phyloP scores from a whole-genome alignment of 1,140 invertebrate genomes.

The Adoxophyes honmai region DNA sequence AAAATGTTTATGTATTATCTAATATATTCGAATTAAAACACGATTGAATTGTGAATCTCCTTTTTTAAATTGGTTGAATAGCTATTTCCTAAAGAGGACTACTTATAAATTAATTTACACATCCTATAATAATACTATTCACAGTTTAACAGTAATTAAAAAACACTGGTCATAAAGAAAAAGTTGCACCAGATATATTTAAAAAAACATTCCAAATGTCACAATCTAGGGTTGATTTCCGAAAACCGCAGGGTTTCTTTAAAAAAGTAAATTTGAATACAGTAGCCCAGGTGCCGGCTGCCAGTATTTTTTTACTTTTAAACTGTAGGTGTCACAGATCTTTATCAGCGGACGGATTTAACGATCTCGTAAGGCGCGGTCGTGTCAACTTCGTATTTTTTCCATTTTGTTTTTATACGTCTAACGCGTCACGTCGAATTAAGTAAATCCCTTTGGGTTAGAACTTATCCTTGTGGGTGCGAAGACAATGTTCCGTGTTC shows the following conservation, averaged over 20 bases:
- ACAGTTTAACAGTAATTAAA: too few relatives aligned
- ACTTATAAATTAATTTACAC: too few relatives aligned
- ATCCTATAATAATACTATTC: too few relatives aligned
- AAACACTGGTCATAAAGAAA: too few relatives aligned
- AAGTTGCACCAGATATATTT: slow-evolving; percentile 2
- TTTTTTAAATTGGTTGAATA: too few relatives aligned
- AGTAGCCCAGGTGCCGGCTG: slow-evolving; percentile 62
- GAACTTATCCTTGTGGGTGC: slow-evolving; percentile 53
- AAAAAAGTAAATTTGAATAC: slow-evolving; percentile 71
- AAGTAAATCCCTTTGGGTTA: slow-evolving; percentile 67
- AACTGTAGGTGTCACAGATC: slow-evolving; percentile 68
- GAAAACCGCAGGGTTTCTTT: slow-evolving; percentile 54
- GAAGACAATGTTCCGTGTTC: slow-evolving; percentile 24
- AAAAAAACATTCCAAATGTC: slow-evolving; percentile 55
- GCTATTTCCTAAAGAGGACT: too few relatives aligned
- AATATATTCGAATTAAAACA: too few relatives aligned
- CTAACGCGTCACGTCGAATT: slow-evolving; percentile 69
- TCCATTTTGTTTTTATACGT: slow-evolving; percentile 49
- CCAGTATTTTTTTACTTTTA: slow-evolving; percentile 46
- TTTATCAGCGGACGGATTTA: slow-evolving; percentile 70
- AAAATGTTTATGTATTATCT: too few relatives aligned
- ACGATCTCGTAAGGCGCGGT: slow-evolving; percentile 63
- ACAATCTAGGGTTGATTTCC: slow-evolving; percentile 53
- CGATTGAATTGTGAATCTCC: too few relatives aligned
- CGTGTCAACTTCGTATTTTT: slow-evolving; percentile 57